Base-by-base conservation (phyloP, 2,888 invertebrate genomes). In the Macaria notata region DNA sequence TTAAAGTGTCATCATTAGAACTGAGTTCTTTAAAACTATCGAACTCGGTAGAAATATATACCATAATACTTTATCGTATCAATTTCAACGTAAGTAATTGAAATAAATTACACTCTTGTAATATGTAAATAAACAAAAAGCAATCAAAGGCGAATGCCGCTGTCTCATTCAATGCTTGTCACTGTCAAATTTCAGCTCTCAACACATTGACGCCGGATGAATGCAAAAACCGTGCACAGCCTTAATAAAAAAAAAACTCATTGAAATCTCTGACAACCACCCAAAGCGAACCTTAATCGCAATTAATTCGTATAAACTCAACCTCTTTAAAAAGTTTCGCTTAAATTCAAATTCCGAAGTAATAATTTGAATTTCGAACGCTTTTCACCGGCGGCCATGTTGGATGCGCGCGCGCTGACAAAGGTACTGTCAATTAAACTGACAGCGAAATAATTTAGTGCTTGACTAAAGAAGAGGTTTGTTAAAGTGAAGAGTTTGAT, bases 371-470 rank as follows among this genome's bases (percentile, higher is more conserved):
- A 46, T 53, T 46, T 46, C 29, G 53, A 41, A 42, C 49, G 48
- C 59, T 55, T 49, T 59, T 54, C 57, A 53, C 52, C 55, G 46
- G 59, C 55, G 54, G 61, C 59, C 63, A 61, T 54, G 38, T 54
- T 60, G 62, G 56, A 43, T 39, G 64, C 66, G 64, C 60, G 61
- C 63, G 64, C 64, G 57, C 62, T 60, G 59, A 64, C 61, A 60
- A 62, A 63, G 71, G 73, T 54, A 70, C 73, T 83, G 83, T 83
- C 84, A 83, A 83, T 83, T 83, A 82, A 70, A 71, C 71, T 71
- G 76, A 75, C 69, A 65, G 68, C 57, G 64, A 64, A 66, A 66
- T 66, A 66, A 66, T 64, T 66, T 30, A 59, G 41, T 29, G 50
- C 54, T 47, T 47, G 58, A 47, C 44, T 54, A 47, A 43, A 47